These are phyloP conservation scores for Sciurus carolinensis DNA, from an alignment of 2,797 vertebrate genomes.

Conservation along the genomic window DNA sequence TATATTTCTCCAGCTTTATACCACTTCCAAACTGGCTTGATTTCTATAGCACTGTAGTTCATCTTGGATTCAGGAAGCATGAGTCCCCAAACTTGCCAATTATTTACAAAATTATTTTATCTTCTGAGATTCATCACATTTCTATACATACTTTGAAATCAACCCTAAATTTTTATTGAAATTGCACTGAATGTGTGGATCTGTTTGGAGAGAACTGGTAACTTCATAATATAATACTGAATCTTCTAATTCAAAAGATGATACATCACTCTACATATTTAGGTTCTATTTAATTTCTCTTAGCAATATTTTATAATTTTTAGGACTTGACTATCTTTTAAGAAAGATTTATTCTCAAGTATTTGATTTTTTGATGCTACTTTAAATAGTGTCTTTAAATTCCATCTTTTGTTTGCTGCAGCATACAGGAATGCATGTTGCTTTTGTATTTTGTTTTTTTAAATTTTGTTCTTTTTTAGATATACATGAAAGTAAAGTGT, in stretches of 20 bases:
- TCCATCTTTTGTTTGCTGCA: not conserved
- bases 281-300: not conserved
- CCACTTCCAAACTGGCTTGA: not conserved
- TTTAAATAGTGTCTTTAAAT: not conserved
- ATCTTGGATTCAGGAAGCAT: not conserved
- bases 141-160: not conserved
- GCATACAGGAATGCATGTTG: not conserved
- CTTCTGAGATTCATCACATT: not conserved
- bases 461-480: no score
- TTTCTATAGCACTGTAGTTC: not conserved
- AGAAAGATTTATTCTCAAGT: not conserved
- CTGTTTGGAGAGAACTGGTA: not conserved
- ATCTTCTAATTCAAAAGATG: not conserved
- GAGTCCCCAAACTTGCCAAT: not conserved
- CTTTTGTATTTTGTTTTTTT: not conserved
- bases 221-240: not conserved
- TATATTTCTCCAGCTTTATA: not conserved
- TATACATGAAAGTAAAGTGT: no score
- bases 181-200: not conserved
- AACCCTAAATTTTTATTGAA: not conserved
- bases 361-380: not conserved
- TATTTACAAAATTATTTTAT: constrained; percentile 13
- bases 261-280: not conserved
- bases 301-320: not conserved
- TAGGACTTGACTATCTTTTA: not conserved